Evolutionary conservation across 2,888 invertebrate genomes (phyloP).

Genomic region (Eristalinus aeneus): DNA sequence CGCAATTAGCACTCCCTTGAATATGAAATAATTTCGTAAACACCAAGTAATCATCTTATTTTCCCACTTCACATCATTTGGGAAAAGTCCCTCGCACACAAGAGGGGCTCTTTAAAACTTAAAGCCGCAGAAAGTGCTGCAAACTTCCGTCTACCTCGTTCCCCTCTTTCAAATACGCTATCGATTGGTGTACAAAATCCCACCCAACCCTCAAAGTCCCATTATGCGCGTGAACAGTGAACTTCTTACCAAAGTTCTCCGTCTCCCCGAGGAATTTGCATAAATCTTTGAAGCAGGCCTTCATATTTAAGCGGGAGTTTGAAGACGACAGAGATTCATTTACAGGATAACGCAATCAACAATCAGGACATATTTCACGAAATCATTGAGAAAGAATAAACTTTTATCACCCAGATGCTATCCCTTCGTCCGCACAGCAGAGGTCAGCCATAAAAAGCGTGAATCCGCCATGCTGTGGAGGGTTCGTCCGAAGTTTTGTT

Average conservation of each 20-base stretch:
- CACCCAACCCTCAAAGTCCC: neutral
- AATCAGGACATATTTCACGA: constrained; percentile 58
- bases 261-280: neutral
- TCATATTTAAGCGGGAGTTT: neutral
- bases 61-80: too few species aligned
- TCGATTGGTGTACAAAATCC: neutral
- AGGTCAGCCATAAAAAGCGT: constrained; percentile 11
- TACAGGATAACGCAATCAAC: constrained; percentile 45
- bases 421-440: neutral
- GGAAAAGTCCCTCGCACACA: too few species aligned
- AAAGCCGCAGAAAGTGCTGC: too few species aligned
- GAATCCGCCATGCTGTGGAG: neutral
- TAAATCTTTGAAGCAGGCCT: neutral
- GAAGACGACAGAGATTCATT: constrained; percentile 20
- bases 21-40: too few species aligned
- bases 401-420: constrained; percentile 16
- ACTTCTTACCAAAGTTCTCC: neutral
- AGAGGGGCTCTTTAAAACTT: too few species aligned
- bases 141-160: too few species aligned
- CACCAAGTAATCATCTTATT: too few species aligned
- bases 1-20: too few species aligned
- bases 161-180: too few species aligned
- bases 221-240: neutral
- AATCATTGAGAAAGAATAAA: constrained; percentile 48
- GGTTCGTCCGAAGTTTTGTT: neutral